phyloP scores from a whole-genome alignment of 2,113 vertebrate species.

The Elephantulus edwardii region DNA sequence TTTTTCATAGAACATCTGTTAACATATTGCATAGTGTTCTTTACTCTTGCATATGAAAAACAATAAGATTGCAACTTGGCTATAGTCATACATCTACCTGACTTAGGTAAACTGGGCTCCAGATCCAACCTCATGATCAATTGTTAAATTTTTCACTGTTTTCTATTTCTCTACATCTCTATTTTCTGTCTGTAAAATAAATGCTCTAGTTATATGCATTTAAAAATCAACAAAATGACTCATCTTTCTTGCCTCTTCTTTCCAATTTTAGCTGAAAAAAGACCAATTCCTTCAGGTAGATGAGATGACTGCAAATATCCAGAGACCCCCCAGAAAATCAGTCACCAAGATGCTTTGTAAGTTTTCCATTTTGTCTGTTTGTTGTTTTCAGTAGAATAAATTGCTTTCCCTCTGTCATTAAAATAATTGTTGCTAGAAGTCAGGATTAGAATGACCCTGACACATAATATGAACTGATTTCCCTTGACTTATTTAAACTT shows the following conservation, averaged over 20 bases:
- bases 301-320: constrained; percentile 81
- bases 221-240: accelerated
- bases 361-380: constrained; percentile 18
- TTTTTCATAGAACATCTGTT: neutral
- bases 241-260: constrained; percentile 44
- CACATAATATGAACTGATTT: neutral
- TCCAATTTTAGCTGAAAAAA: constrained; percentile 79
- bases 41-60: neutral
- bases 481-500: neutral
- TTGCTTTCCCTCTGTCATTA: neutral
- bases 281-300: constrained; percentile 81
- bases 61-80: neutral
- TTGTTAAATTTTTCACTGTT: neutral
- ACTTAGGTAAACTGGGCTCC: neutral
- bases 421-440: neutral
- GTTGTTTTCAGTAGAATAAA: neutral
- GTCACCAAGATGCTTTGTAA: constrained; percentile 88
- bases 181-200: neutral
- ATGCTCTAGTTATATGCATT: neutral
- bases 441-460: neutral
- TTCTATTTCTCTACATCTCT: neutral
- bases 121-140: neutral
- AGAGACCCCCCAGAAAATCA: constrained; percentile 84
- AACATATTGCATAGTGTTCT: neutral
- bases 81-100: neutral